Evolutionary conservation across 2,888 invertebrate species (phyloP).

Genomic region (Machimus rusticus): DNA sequence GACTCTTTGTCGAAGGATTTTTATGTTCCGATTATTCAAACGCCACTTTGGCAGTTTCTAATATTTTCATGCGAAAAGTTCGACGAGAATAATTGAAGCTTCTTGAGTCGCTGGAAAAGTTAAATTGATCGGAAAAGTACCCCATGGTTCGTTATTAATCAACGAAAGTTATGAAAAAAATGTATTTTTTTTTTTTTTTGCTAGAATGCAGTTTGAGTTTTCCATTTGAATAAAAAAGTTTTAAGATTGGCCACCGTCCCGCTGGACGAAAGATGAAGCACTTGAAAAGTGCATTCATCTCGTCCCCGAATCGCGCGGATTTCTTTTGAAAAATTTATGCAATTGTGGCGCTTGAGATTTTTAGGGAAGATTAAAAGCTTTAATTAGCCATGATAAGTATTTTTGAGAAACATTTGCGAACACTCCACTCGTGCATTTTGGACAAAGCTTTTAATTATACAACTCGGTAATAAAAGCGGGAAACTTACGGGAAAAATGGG

Average conservation of each 20-base stretch:
- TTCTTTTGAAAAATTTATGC: not conserved
- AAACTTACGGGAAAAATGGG: not conserved
- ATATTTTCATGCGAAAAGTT: not conserved
- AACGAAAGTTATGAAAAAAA: not conserved
- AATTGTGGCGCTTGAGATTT: not conserved
- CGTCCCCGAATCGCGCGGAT: not conserved
- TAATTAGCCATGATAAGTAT: slow-evolving; percentile 15
- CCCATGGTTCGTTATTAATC: not conserved
- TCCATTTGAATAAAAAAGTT: not conserved
- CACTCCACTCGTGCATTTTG: not conserved
- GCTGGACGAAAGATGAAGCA: not conserved
- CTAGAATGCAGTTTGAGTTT: not conserved
- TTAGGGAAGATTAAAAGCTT: slow-evolving; percentile 6
- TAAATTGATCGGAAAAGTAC: not conserved
- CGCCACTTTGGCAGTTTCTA: not conserved
- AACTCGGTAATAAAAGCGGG: not conserved
- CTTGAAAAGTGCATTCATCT: not conserved
- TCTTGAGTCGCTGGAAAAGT: not conserved
- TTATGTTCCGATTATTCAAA: not conserved
- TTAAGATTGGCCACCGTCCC: not conserved
- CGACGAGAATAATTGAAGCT: not conserved
- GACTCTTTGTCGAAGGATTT: not conserved
- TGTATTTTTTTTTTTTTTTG: not conserved
- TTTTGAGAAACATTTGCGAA: slow-evolving; percentile 9
- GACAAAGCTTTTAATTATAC: not conserved